These are phyloP conservation scores for Ibidorhyncha struthersii DNA, from an alignment of 2,113 vertebrate genomes.

Conservation along the genomic window DNA sequence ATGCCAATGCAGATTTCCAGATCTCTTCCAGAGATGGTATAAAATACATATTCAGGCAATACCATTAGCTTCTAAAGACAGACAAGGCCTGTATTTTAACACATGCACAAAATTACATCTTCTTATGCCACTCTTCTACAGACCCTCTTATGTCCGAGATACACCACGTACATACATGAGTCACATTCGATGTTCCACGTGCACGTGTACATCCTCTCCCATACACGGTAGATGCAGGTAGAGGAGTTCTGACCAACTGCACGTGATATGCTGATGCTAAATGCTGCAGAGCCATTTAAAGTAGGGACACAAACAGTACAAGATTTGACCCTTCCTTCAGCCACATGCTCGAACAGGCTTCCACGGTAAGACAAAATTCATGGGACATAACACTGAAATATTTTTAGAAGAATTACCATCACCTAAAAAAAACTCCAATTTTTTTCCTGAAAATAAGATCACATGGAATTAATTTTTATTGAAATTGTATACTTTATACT, in stretches of 20 bases:
- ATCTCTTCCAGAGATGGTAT: background rate
- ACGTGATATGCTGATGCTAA: background rate
- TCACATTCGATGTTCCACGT: rapidly evolving
- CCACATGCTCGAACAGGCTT: background rate
- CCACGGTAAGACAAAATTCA: background rate
- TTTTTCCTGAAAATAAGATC: background rate
- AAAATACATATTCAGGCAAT: background rate
- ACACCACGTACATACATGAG: rapidly evolving
- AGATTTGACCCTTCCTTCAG: background rate
- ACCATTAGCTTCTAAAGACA: background rate
- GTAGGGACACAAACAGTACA: background rate
- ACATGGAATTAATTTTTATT: background rate
- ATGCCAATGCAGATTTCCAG: background rate
- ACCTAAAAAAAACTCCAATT: background rate
- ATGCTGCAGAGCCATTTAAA: background rate
- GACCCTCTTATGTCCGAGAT: rapidly evolving
- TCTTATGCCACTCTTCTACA: background rate
- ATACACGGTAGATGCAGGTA: background rate
- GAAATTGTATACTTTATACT: background rate
- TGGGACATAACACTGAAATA: background rate
- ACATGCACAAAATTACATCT: background rate
- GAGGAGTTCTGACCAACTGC: background rate
- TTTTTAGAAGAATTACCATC: background rate
- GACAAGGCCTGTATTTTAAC: background rate
- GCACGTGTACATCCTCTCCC: background rate